A percentile compares a stretch with the other conserved stretches of the same genome.
These are phyloP conservation scores for Parnassius orleans DNA, from an alignment of 2,888 invertebrate genomes.

Conservation along the genomic window DNA sequence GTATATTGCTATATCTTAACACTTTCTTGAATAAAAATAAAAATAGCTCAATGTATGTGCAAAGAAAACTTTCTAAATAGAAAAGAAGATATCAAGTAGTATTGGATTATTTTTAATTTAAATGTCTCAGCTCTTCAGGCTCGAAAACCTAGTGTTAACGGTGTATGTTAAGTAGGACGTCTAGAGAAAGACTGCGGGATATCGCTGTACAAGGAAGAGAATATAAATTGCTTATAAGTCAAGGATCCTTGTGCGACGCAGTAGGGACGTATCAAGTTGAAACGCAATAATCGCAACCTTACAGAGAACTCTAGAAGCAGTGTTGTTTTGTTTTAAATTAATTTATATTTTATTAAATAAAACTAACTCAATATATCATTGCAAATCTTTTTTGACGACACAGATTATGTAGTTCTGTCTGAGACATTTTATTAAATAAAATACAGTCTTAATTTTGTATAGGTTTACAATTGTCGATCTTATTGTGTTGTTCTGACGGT, in stretches of 20 bases:
- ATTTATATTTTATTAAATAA: no score
- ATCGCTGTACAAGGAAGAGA: conserved; percentile 61
- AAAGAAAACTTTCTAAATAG: conserved; percentile 28
- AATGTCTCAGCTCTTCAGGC: conserved; percentile 40
- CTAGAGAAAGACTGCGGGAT: conserved; percentile 53
- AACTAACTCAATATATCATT: no score
- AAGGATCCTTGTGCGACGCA: conserved; percentile 49
- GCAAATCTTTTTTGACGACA: no score
- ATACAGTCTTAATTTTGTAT: no score
- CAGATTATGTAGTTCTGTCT: no score
- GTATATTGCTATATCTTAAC: no score
- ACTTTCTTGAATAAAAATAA: no score
- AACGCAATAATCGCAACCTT: conserved; percentile 12
- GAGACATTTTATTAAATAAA: no score
- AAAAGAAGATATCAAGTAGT: conserved; percentile 33
- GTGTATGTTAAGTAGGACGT: conserved; percentile 47
- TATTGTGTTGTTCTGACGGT: no score
- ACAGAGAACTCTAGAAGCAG: conserved; percentile 1
- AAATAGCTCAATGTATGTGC: not conserved
- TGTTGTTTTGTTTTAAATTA: no score
- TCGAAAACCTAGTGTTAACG: conserved; percentile 39
- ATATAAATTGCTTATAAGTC: conserved; percentile 70
- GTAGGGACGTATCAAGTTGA: conserved; percentile 34
- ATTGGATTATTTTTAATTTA: conserved; percentile 50
- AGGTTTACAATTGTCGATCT: no score